Base-by-base conservation (phyloP, 2,888 invertebrate species). In the Pammene aurita region DNA sequence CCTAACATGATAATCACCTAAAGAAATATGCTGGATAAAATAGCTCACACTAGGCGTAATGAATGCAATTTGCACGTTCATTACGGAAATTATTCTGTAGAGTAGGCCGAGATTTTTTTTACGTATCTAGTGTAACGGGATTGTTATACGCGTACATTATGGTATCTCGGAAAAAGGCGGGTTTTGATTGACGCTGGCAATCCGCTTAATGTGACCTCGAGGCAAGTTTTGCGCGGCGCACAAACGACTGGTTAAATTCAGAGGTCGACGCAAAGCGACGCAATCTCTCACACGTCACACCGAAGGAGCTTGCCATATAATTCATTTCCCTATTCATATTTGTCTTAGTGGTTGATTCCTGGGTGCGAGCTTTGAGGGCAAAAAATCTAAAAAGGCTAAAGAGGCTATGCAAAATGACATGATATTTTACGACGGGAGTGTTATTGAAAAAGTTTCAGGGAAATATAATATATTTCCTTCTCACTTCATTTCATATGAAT, bases 281-380 rank as follows among this genome's bases (percentile, higher is more conserved):
- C 89, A 88, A 92, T 92, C 87, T 84, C 88, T 92, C 92, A 89
- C 87, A 86, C 88, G 92, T 90, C 92, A 90, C 87, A 80, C 79
- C 81, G 84, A 84, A 88, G 87, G 84, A 89, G 90, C 88, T 89
- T 88, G 87, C 84, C 89, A 86, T 88, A 92, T 91, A 90, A 91
- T 90, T 91, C 88, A 92, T 92, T 91, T 89, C 84, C 85, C 85
- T 88, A 89, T 90, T 90, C 90, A 89, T 91, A 90, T 92, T 91
- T 91, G 90, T 92, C 92, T 92, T 89, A 87, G 81, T 80, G 88
- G 83, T 83, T 85, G 86, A 88, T 83, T 85, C 82, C 79, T 78
- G 80, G 71, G 72, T 74, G 70, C 71, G 75, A 67, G 71, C 67
- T 71, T 73, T 72, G 73, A 76, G 72, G 71, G 72, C 68, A 73